Percentiles rank a stretch among this genome's conserved stretches.
Conservation (phyloP, 2,797 vertebrate species). For the Enteromius argenteus region DNA sequence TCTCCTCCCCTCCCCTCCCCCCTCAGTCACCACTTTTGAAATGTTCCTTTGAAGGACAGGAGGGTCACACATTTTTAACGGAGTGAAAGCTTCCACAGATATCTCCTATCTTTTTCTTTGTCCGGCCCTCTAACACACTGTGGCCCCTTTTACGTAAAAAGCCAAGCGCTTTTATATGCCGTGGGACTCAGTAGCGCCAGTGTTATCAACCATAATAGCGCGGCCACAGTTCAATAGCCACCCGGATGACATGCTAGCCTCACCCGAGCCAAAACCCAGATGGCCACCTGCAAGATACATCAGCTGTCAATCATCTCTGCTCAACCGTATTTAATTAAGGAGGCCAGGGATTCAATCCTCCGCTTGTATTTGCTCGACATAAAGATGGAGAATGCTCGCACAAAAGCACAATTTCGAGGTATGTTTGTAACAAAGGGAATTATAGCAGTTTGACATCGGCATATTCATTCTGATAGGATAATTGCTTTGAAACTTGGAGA, state of each 20-base stretch:
- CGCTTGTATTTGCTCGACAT: neutral
- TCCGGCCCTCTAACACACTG: conserved; percentile 52
- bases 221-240: conserved; percentile 64
- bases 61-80: conserved; percentile 47
- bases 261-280: conserved; percentile 51
- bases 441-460: conserved; percentile 29
- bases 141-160: conserved; percentile 50
- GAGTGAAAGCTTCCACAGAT: conserved; percentile 47
- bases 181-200: conserved; percentile 48
- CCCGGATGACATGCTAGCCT: conserved; percentile 51
- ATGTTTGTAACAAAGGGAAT: conserved; percentile 41
- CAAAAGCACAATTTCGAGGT: conserved; percentile 34
- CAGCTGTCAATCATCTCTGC: conserved; percentile 61
- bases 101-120: conserved; percentile 59
- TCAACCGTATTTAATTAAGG: conserved; percentile 64
- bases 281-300: conserved; percentile 57
- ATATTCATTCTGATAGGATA: conserved; percentile 52
- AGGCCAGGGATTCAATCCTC: conserved; percentile 6
- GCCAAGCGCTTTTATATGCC: conserved; percentile 43
- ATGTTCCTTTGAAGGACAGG: conserved; percentile 54
- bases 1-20: too few species aligned
- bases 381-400: conserved; percentile 2
- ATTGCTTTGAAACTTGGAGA: conserved; percentile 53
- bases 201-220: conserved; percentile 67
- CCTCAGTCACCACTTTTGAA: neutral